phyloP scores from a whole-genome alignment of 2,888 invertebrate species.

The Timema cristinae region DNA sequence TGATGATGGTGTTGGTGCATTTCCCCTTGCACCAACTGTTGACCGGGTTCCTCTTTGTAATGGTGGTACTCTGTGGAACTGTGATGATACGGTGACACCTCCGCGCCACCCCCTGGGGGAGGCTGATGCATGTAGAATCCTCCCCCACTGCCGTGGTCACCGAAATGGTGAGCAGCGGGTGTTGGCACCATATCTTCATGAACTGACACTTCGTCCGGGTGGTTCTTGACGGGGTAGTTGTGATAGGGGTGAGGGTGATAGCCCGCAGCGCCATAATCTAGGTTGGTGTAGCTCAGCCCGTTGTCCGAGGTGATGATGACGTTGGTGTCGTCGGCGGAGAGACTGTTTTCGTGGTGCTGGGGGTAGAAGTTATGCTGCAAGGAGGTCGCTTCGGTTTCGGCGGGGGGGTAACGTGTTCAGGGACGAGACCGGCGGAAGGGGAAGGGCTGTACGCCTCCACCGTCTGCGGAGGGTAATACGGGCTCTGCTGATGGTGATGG shows the following conservation, averaged over 20 bases:
- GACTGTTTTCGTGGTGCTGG: slow-evolving; percentile 31
- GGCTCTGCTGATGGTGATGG: slow-evolving; percentile 39
- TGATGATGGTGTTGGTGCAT: slow-evolving; percentile 41
- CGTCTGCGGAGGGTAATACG: slow-evolving; percentile 40
- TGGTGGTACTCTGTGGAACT: slow-evolving; percentile 40
- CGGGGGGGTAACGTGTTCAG: slow-evolving; percentile 46
- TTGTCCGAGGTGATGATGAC: slow-evolving; percentile 76
- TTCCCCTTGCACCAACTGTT: slow-evolving; percentile 41
- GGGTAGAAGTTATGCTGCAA: slow-evolving; percentile 15
- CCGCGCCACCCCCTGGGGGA: slow-evolving; percentile 9
- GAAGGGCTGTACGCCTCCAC: slow-evolving; percentile 39
- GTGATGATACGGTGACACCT: slow-evolving; percentile 22
- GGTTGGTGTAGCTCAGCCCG: slow-evolving; percentile 83
- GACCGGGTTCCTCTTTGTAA: slow-evolving; percentile 36
- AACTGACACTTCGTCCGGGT: slow-evolving; percentile 33
- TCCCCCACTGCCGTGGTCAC: slow-evolving; percentile 24
- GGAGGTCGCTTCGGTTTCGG: slow-evolving; percentile 40
- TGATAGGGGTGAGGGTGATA: slow-evolving; percentile 36
- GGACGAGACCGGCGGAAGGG: slow-evolving; percentile 43
- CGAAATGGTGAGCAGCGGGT: slow-evolving; percentile 18
- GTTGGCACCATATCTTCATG: slow-evolving; percentile 7
- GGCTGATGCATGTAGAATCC: slow-evolving; percentile 31
- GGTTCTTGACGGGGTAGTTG: slow-evolving; percentile 27
- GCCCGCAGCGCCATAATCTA: slow-evolving; percentile 65
- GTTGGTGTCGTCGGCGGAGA: slow-evolving; percentile 40